Evolutionary conservation across 2,113 vertebrate species (phyloP).

Genomic region (Montifringilla adamsi): DNA sequence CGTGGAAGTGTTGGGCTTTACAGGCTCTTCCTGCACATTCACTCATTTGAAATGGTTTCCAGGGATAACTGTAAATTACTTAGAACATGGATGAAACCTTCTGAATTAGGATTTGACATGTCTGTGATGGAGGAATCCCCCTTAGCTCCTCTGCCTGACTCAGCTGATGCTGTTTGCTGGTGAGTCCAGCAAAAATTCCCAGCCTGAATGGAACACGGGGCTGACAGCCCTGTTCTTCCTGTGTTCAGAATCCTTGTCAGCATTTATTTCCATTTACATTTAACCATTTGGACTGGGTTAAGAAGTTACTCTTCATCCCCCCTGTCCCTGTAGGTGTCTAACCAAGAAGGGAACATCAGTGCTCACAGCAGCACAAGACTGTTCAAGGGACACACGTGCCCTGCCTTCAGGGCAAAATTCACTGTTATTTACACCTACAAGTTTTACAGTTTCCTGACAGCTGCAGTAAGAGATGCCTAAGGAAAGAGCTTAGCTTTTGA

Average conservation of each 20-base stretch:
- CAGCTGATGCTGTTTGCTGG: not conserved
- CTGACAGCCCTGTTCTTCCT: not conserved
- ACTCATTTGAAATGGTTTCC: not conserved
- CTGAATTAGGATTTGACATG: not conserved
- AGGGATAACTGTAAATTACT: not conserved
- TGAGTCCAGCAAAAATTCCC: not conserved
- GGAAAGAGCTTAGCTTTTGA: not conserved
- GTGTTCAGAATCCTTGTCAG: not conserved
- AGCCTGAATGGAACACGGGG: not conserved
- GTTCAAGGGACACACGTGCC: not conserved
- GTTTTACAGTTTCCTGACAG: not conserved
- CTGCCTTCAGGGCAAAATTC: not conserved
- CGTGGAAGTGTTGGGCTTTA: not conserved
- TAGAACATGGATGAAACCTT: not conserved
- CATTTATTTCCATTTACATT: not conserved
- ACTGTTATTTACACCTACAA: not conserved
- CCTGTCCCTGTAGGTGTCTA: not conserved
- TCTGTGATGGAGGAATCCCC: not conserved
- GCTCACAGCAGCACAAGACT: not conserved
- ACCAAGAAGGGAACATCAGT: not conserved
- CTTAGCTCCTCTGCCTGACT: not conserved
- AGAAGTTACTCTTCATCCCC: not conserved
- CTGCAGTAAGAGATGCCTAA: not conserved
- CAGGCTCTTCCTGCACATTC: not conserved
- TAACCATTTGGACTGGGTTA: not conserved